Conservation (phyloP, 2,888 invertebrate species). For the Salpingus planirostris region DNA sequence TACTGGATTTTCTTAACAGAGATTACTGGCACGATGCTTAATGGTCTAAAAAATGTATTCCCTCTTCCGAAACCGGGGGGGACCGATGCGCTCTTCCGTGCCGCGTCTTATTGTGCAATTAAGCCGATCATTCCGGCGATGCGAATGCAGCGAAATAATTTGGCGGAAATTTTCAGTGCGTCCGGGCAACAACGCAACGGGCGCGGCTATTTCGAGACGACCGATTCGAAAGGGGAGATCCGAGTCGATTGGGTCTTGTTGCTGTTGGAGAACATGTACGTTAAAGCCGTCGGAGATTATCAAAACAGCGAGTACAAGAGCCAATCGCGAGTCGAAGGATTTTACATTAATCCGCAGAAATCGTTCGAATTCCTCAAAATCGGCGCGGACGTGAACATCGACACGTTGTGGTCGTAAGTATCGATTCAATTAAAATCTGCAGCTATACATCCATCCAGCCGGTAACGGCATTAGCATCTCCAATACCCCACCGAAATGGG, state of each 20-base stretch:
- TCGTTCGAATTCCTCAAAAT: slow-evolving; percentile 43
- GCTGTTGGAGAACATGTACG: slow-evolving; percentile 45
- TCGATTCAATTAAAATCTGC: too few species aligned
- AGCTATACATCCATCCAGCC: too few species aligned
- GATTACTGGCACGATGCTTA: too few species aligned
- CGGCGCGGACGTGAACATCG: slow-evolving; percentile 49
- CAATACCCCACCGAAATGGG: too few species aligned
- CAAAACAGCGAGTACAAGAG: slow-evolving; percentile 36
- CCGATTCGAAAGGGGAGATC: slow-evolving; percentile 41
- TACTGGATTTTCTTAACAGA: slow-evolving; percentile 8
- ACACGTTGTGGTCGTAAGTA: slow-evolving; percentile 47
- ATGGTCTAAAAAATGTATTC: too few species aligned
- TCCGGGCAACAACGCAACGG: slow-evolving; percentile 11
- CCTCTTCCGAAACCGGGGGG: too few species aligned
- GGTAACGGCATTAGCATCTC: too few species aligned
- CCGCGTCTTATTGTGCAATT: too few species aligned
- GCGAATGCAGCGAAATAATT: too few species aligned
- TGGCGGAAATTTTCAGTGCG: slow-evolving; percentile 11
- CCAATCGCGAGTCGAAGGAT: slow-evolving; percentile 41
- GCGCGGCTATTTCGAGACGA: slow-evolving; percentile 38
- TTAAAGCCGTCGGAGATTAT: slow-evolving; percentile 42
- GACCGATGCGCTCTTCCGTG: too few species aligned
- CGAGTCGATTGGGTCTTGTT: slow-evolving; percentile 47
- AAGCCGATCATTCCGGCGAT: too few species aligned
- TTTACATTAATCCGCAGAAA: slow-evolving; percentile 48